Conservation (phyloP, 2,113 vertebrate species). For the Chroicocephalus ridibundus region DNA sequence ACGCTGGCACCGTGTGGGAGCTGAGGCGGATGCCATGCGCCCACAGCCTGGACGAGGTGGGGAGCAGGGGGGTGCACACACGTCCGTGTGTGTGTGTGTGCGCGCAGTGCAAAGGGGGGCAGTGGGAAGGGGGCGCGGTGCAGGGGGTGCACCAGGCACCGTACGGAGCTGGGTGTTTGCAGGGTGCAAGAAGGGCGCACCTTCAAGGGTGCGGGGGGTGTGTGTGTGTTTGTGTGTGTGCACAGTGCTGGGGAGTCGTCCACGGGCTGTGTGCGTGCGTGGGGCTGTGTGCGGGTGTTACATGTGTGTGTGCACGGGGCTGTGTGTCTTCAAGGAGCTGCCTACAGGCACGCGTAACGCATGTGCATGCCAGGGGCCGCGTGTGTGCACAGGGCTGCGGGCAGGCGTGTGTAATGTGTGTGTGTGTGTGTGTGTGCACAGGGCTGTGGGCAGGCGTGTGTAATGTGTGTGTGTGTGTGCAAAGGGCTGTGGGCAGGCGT, state of each 20-base stretch:
- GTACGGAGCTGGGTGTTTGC: rapidly evolving
- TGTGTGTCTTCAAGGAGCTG: not conserved
- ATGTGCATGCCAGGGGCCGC: not conserved
- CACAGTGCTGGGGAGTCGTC: not conserved
- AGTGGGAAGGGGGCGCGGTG: too few species aligned
- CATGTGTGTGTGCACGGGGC: too few species aligned
- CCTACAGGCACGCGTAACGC: not conserved
- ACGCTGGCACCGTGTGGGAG: not conserved
- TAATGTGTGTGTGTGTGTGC: too few species aligned
- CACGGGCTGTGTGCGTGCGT: not conserved
- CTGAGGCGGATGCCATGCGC: not conserved
- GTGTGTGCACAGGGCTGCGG: not conserved
- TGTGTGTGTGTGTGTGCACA: too few species aligned
- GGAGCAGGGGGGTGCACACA: not conserved
- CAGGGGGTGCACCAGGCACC: not conserved
- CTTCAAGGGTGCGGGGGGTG: not conserved
- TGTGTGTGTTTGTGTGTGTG: not conserved
- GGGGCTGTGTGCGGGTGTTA: too few species aligned
- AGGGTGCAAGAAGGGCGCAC: not conserved
- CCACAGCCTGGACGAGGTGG: not conserved
- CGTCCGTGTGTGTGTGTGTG: rapidly evolving
- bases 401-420: rapidly evolving
- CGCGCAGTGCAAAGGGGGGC: not conserved
- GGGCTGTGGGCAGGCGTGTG: too few species aligned
- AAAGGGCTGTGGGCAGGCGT: too few species aligned